These are phyloP conservation scores for Myodes glareolus DNA, from an alignment of 2,113 vertebrate species.

Conservation along the genomic window DNA sequence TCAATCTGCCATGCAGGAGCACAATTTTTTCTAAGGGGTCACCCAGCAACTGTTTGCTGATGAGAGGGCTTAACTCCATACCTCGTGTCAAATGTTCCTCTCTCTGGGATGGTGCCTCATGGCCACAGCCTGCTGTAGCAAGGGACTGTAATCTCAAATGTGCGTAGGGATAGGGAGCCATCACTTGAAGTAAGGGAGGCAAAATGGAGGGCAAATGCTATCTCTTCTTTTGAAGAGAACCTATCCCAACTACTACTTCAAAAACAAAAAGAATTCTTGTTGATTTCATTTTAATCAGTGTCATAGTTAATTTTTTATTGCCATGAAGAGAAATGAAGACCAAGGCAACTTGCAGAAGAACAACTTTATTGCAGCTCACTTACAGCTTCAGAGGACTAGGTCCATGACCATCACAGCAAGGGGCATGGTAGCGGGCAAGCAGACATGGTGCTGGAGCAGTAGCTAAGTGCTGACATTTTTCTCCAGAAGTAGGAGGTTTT, in stretches of 20 bases:
- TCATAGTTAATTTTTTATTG: neutral
- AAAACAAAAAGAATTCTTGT: neutral
- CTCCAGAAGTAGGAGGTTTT: neutral
- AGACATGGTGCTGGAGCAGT: neutral
- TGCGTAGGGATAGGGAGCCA: too few species aligned
- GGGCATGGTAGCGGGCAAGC: too few species aligned
- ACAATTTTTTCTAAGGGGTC: neutral
- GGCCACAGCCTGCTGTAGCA: neutral
- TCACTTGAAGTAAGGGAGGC: neutral
- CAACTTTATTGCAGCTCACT: neutral
- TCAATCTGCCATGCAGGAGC: neutral
- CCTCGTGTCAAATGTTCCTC: neutral
- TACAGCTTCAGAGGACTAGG: neutral
- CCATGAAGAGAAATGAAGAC: neutral
- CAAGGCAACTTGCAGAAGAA: neutral
- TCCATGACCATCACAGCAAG: neutral
- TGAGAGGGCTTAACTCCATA: neutral
- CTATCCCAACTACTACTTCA: neutral
- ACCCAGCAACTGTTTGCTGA: neutral
- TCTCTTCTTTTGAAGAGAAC: neutral
- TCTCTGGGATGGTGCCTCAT: rapidly evolving
- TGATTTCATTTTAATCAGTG: neutral
- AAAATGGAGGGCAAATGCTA: neutral
- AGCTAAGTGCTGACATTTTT: neutral
- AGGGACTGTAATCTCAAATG: neutral